Evolutionary conservation across 2,888 invertebrate species (phyloP).

Genomic region (Clitarchus hookeri): DNA sequence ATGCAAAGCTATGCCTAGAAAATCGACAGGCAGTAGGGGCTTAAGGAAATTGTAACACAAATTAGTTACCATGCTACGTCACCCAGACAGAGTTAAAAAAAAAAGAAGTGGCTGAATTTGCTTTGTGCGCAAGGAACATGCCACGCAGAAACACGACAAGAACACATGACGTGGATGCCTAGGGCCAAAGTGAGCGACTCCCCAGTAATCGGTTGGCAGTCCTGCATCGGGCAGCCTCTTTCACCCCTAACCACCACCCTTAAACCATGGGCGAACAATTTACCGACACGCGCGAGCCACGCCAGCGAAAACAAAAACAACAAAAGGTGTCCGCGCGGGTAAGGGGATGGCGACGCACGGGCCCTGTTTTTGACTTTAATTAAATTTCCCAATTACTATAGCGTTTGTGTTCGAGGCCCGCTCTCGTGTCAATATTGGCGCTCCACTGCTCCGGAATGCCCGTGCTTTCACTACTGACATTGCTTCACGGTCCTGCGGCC

Average conservation of each 20-base stretch:
- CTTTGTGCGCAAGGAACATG: background rate
- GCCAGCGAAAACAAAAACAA: background rate
- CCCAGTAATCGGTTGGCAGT: background rate
- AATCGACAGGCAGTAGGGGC: no score
- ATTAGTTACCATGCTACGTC: no score
- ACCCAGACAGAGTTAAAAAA: no score
- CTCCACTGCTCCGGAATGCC: background rate
- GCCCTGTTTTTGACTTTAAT: background rate
- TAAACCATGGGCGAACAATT: background rate
- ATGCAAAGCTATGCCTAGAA: no score
- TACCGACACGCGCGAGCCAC: background rate
- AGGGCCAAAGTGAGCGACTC: background rate
- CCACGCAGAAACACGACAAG: background rate
- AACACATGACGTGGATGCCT: background rate
- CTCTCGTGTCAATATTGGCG: background rate
- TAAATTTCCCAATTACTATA: background rate
- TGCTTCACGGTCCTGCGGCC: background rate
- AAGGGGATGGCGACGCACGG: no score
- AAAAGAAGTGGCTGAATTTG: background rate
- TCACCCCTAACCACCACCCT: background rate
- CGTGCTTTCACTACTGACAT: background rate
- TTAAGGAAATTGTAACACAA: no score
- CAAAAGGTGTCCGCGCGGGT: background rate
- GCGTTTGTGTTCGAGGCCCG: background rate
- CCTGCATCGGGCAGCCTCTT: background rate